Base-by-base conservation (phyloP, 2,888 invertebrate genomes). In the Zele albiditarsus region DNA sequence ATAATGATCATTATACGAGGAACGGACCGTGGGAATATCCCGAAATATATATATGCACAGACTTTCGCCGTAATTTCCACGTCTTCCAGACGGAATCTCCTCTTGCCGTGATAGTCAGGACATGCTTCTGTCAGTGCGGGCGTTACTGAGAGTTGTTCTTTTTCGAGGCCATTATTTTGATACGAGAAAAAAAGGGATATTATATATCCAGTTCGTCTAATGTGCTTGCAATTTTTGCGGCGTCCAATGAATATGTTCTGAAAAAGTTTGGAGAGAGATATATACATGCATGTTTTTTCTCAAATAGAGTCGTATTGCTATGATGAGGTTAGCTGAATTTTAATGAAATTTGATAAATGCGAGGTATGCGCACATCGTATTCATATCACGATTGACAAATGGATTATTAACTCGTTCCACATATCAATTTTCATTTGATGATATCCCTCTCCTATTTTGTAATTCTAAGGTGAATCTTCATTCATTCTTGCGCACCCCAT, bases 11-110 rank as follows among this genome's bases (percentile, higher is more conserved):
- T 38, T 8, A 38, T 38, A 38, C 8, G 46, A 16, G 16, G 46
- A 53, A 10, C 6, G 8, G 53, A 53, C 20, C 53, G 53, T 53
- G 53, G 23, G 53, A 53, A 53, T 53, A 20, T 20, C n/a, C 53
- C n/a, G 20, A 53, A 53, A 46, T 46, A 46, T 46, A 46, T 46
- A 14, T 46, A 14, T 49, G 20, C 53, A 53, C 4, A 6, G 53
- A 20, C 53, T 53, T 53, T 53, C 20, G 20, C 20, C n/a, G 20
- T 8, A 8, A 53, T 53, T 53, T 53, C 20, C 20, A 20, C 6
- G 53, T 53, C 53, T 23, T n/a, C n/a, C 53, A 53, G 53, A 53
- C 53, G 53, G 20, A 53, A 53, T 53, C 8, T 53, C 53, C 20
- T 53, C n/a, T n/a, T 4, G 16, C 46, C 46, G 46, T 46, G n/a